Percentiles rank a stretch among this genome's conserved stretches.
These are phyloP conservation scores for Forbesichthys agassizii DNA, from an alignment of 2,113 vertebrate genomes.

Conservation along the genomic window DNA sequence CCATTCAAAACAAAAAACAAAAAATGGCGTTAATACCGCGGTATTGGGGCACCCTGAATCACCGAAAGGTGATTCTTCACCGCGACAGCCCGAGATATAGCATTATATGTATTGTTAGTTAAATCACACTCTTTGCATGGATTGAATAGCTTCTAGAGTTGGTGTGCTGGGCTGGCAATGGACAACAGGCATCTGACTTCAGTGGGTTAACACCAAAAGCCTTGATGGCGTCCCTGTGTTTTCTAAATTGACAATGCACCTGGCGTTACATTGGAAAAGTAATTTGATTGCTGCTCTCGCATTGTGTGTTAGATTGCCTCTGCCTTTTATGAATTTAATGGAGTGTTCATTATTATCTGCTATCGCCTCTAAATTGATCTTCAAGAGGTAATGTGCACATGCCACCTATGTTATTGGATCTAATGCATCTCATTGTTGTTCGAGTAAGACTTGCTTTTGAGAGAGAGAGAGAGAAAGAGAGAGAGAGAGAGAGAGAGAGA, in stretches of 20 bases:
- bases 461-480: conserved; percentile 10
- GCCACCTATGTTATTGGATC: conserved; percentile 35
- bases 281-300: conserved; percentile 37
- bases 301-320: neutral
- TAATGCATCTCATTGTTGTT: conserved; percentile 34
- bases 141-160: conserved; percentile 28
- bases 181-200: conserved; percentile 15
- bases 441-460: conserved; percentile 1
- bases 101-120: conserved; percentile 14
- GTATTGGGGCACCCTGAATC: no score
- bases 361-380: conserved; percentile 44
- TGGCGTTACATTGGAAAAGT: conserved; percentile 16
- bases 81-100: no score
- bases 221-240: conserved; percentile 17
- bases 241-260: conserved; percentile 29
- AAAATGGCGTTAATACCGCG: no score
- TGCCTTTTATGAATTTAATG: conserved; percentile 33
- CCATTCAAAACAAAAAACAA: no score
- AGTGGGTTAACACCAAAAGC: conserved; percentile 18
- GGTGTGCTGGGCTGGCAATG: conserved; percentile 20
- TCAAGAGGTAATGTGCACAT: conserved; percentile 27
- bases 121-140: conserved; percentile 33
- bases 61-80: no score
- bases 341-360: conserved; percentile 35
- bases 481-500: conserved; percentile 6